phyloP scores from a whole-genome alignment of 2,797 vertebrate genomes.

The Enoplosus armatus region DNA sequence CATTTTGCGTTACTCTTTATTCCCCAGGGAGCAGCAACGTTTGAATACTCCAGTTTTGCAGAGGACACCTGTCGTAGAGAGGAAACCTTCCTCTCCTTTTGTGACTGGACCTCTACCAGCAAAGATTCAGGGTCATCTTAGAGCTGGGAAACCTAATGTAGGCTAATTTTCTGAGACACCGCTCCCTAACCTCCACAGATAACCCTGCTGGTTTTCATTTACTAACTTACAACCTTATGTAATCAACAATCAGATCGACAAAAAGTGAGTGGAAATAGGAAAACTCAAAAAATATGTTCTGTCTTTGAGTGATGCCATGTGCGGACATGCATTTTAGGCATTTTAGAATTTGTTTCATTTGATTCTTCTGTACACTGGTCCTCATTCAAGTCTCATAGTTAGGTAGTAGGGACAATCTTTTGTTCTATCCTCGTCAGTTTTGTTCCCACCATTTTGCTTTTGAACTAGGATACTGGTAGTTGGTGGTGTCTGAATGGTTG shows the following conservation, averaged over 20 bases:
- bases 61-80: slow-evolving; percentile 82
- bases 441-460: slow-evolving; percentile 85
- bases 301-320: slow-evolving; percentile 88
- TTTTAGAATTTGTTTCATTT: slow-evolving; percentile 91
- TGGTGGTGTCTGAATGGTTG: slow-evolving; percentile 93
- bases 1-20: slow-evolving; percentile 17
- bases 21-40: slow-evolving; percentile 95
- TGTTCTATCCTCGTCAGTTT: slow-evolving; percentile 77
- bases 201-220: slow-evolving; percentile 85
- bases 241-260: slow-evolving; percentile 86
- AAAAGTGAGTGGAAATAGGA: slow-evolving; percentile 83
- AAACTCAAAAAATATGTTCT: slow-evolving; percentile 77
- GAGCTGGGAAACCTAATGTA: slow-evolving; percentile 72
- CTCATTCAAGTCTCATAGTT: slow-evolving; percentile 89
- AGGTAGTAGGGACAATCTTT: slow-evolving; percentile 83
- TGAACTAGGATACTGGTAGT: slow-evolving; percentile 89
- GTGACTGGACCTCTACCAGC: slow-evolving; percentile 88
- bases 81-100: slow-evolving; percentile 84
- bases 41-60: slow-evolving; percentile 89
- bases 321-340: slow-evolving; percentile 85
- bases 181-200: slow-evolving; percentile 71
- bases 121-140: slow-evolving; percentile 84
- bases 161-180: slow-evolving; percentile 75
- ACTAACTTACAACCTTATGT: slow-evolving; percentile 82
- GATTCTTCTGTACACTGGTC: slow-evolving; percentile 90